Percentiles rank a stretch among this genome's conserved stretches.
Conservation (phyloP, 2,797 vertebrate species). For the Pogoniulus pusillus region DNA sequence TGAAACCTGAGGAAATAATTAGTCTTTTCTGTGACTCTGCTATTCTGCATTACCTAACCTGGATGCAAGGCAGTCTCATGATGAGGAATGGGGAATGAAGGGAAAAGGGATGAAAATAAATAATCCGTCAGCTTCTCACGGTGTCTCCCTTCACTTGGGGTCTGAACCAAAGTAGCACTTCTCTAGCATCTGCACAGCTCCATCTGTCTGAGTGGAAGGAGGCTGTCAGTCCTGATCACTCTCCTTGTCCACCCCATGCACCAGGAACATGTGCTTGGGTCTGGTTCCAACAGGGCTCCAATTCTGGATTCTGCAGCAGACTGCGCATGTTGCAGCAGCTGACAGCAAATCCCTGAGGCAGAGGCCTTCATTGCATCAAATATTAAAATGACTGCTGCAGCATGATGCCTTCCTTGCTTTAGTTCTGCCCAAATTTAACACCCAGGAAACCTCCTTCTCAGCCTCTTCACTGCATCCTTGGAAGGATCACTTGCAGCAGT, state of each 20-base stretch:
- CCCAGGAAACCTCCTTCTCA: neutral
- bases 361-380: neutral
- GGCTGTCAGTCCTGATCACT: neutral
- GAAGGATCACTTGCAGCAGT: neutral
- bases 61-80: neutral
- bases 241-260: neutral
- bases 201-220: rapidly evolving
- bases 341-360: neutral
- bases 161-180: neutral
- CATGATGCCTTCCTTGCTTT: neutral
- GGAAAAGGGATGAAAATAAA: neutral
- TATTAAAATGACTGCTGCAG: neutral
- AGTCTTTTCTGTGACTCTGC: neutral
- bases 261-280: rapidly evolving
- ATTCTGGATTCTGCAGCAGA: neutral
- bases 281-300: neutral
- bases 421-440: neutral
- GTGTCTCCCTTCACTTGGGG: neutral
- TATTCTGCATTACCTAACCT: neutral
- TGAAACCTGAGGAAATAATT: neutral
- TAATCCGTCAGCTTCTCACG: neutral
- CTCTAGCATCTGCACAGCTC: rapidly evolving
- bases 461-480: neutral
- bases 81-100: neutral
- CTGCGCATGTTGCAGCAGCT: neutral